Evolutionary conservation across 2,113 vertebrate species (phyloP).

Genomic region (Orthonyx spaldingii): DNA sequence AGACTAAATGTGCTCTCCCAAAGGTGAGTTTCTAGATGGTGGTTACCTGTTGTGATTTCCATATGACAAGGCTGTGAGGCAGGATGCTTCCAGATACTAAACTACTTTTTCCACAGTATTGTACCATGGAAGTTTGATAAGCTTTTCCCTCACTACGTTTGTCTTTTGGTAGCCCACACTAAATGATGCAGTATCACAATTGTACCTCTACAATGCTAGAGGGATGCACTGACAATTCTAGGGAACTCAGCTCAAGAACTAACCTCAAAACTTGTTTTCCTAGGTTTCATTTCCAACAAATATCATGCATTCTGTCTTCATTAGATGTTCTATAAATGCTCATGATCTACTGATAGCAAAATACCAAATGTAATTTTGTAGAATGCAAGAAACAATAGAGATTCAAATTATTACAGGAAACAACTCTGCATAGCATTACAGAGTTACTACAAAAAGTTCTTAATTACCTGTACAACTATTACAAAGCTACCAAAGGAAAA

Average conservation of each 20-base stretch:
- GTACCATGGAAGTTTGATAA: not conserved
- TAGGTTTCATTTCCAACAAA: not conserved
- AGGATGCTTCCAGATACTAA: not conserved
- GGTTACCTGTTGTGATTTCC: not conserved
- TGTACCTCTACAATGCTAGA: not conserved
- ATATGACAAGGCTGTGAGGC: not conserved
- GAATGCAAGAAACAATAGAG: not conserved
- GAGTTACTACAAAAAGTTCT: not conserved
- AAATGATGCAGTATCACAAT: not conserved
- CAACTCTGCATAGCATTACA: not conserved
- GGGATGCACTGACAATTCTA: not conserved
- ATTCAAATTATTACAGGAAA: not conserved
- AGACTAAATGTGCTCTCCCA: fast-evolving
- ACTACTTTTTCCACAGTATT: not conserved
- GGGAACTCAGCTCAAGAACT: not conserved
- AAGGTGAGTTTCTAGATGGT: not conserved
- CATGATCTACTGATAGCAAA: not conserved
- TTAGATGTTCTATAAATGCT: not conserved
- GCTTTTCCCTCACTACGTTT: not conserved
- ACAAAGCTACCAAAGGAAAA: too few species aligned
- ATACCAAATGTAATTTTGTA: not conserved
- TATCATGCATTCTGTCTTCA: not conserved
- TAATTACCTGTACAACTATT: not conserved
- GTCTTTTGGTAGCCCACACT: not conserved
- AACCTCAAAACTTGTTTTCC: not conserved